A percentile compares a stretch with the other conserved stretches of the same genome.
Evolutionary conservation across 1,140 invertebrate species (phyloP).

Genomic region (Phenacoccus solenopsis): DNA sequence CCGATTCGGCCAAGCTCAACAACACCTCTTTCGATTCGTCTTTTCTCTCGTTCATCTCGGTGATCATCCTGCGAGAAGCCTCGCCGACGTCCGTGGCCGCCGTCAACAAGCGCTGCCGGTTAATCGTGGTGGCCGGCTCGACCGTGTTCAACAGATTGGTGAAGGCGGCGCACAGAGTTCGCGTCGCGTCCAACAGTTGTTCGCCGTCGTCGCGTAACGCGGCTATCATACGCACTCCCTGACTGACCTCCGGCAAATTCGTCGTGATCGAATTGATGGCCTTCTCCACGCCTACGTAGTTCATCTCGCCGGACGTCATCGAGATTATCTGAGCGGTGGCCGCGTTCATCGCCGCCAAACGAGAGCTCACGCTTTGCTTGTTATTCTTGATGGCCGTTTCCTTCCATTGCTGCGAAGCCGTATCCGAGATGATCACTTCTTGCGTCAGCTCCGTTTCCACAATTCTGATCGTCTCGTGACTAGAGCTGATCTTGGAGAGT

Average conservation of each 20-base stretch:
- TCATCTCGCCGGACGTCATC: constrained; percentile 68
- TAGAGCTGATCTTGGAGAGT: constrained; percentile 74
- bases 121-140: neutral
- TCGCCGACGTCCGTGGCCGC: constrained; percentile 91
- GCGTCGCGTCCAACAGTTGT: constrained; percentile 79
- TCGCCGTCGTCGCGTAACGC: constrained; percentile 86
- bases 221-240: constrained; percentile 87
- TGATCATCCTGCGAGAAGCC: constrained; percentile 81
- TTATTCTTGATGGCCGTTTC: constrained; percentile 87
- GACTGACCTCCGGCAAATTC: constrained; percentile 91
- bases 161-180: constrained; percentile 83
- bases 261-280: constrained; percentile 94
- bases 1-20: constrained; percentile 78
- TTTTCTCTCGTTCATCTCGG: constrained; percentile 76
- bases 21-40: constrained; percentile 67
- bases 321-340: constrained; percentile 95
- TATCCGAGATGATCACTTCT: constrained; percentile 57
- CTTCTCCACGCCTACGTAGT: constrained; percentile 89
- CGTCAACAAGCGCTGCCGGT: constrained; percentile 63
- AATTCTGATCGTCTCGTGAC: constrained; percentile 67
- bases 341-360: constrained; percentile 97
- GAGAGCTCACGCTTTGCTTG: constrained; percentile 88
- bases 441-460: constrained; percentile 68
- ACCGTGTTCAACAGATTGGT: constrained; percentile 77
- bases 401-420: constrained; percentile 80